phyloP scores from a whole-genome alignment of 2,888 invertebrate genomes.

The Platycheirus albimanus region DNA sequence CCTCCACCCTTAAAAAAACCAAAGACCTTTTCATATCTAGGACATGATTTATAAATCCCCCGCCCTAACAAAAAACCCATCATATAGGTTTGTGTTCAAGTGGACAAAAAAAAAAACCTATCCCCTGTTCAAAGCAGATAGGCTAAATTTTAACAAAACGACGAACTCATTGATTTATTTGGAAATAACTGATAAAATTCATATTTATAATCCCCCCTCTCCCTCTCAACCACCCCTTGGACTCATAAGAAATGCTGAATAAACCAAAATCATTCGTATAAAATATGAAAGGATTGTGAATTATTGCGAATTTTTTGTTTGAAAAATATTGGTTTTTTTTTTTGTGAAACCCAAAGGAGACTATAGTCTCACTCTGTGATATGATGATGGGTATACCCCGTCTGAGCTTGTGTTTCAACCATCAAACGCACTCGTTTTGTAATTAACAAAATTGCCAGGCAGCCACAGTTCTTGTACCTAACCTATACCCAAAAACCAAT shows the following conservation, averaged over 20 bases:
- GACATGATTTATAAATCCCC: constrained; percentile 7
- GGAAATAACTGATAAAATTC: constrained; percentile 60
- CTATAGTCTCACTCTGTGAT: not conserved
- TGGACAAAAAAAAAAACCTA: not conserved
- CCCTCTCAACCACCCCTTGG: too few relatives aligned
- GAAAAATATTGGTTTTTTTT: too few relatives aligned
- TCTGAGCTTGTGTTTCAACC: constrained; percentile 28
- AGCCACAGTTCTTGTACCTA: constrained; percentile 50
- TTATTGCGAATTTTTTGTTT: constrained; percentile 64
- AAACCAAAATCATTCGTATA: constrained; percentile 29
- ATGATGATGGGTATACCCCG: constrained; percentile 3
- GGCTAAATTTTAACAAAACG: constrained; percentile 5
- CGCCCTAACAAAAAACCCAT: not conserved
- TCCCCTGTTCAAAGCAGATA: not conserved
- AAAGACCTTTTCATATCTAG: constrained; percentile 24
- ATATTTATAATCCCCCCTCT: constrained; percentile 41
- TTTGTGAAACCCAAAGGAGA: too few relatives aligned
- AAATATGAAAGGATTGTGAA: constrained; percentile 52
- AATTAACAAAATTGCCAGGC: constrained; percentile 83
- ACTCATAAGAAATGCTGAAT: constrained; percentile 22
- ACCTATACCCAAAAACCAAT: constrained; percentile 60
- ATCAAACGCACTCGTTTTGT: constrained; percentile 79
- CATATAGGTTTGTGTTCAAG: not conserved
- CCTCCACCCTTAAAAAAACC: too few relatives aligned
- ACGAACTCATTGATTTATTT: constrained; percentile 62